These are phyloP conservation scores for Noctilio leporinus DNA, from an alignment of 2,113 vertebrate species.

Conservation along the genomic window DNA sequence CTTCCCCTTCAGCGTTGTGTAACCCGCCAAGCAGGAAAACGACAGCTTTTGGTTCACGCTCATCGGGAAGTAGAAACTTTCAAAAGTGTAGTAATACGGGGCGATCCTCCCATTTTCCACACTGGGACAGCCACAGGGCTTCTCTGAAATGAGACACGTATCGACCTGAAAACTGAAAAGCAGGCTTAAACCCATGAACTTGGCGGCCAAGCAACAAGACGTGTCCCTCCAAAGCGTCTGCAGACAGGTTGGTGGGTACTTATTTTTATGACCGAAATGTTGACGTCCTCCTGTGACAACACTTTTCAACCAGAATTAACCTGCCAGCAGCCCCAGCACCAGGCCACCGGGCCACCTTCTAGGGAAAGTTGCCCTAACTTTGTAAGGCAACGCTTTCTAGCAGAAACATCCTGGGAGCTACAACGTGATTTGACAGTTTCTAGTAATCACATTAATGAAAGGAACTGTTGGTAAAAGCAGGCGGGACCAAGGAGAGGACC, in stretches of 20 bases:
- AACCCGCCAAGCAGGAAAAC: conserved; percentile 76
- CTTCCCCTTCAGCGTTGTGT: conserved; percentile 73
- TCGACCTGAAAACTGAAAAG: background rate
- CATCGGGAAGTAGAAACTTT: conserved; percentile 80
- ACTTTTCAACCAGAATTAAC: background rate
- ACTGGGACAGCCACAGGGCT: conserved; percentile 72
- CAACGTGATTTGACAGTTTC: background rate
- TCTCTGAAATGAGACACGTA: conserved; percentile 70
- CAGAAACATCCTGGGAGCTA: background rate
- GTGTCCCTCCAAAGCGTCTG: background rate
- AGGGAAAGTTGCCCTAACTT: background rate
- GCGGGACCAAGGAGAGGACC: too few relatives aligned
- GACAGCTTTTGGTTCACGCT: conserved; percentile 46
- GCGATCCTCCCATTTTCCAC: conserved; percentile 78
- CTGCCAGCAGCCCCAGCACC: background rate
- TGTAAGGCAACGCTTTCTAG: background rate
- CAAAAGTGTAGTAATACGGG: conserved; percentile 78
- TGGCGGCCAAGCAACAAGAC: background rate
- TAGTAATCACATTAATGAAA: background rate
- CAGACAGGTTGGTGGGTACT: background rate
- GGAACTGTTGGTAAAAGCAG: too few relatives aligned
- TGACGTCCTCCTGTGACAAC: background rate
- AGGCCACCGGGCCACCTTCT: accelerated
- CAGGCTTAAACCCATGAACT: background rate
- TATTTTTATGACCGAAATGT: background rate